Evolutionary conservation across 2,797 vertebrate species (phyloP).

Genomic region (Pampus argenteus): DNA sequence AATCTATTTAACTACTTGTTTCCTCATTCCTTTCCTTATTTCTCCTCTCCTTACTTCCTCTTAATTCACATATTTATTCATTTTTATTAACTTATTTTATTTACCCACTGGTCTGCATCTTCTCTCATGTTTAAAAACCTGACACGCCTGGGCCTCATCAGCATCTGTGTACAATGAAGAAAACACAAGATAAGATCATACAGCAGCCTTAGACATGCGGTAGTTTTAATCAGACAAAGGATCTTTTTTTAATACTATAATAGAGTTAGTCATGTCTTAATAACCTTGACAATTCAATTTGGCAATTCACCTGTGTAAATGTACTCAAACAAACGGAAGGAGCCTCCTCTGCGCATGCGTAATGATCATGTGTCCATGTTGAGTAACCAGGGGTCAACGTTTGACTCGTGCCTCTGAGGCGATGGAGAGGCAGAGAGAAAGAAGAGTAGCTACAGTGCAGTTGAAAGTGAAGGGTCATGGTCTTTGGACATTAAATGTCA

Average conservation of each 20-base stretch:
- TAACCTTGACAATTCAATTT: slow-evolving; percentile 15
- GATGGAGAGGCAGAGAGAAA: slow-evolving; percentile 27
- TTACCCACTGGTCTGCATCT: too few species aligned
- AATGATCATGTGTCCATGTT: slow-evolving; percentile 17
- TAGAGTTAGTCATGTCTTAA: slow-evolving; percentile 11
- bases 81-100: too few species aligned
- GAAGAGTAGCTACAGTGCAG: not conserved
- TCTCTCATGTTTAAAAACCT: too few species aligned
- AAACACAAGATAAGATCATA: slow-evolving; percentile 9
- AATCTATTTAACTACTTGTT: too few species aligned
- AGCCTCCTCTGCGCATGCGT: slow-evolving; percentile 40
- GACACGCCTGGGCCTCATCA: slow-evolving; percentile 1
- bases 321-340: slow-evolving; percentile 1
- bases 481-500: slow-evolving; percentile 88
- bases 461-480: slow-evolving; percentile 84
- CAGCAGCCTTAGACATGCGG: not conserved
- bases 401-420: slow-evolving; percentile 22
- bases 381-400: slow-evolving; percentile 23
- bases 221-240: slow-evolving; percentile 6
- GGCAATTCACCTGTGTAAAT: slow-evolving; percentile 8
- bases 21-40: too few species aligned
- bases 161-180: slow-evolving; percentile 11
- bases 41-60: too few species aligned
- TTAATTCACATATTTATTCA: too few species aligned
- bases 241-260: not conserved